Conservation (phyloP, 2,113 vertebrate species). For the Martes martes region DNA sequence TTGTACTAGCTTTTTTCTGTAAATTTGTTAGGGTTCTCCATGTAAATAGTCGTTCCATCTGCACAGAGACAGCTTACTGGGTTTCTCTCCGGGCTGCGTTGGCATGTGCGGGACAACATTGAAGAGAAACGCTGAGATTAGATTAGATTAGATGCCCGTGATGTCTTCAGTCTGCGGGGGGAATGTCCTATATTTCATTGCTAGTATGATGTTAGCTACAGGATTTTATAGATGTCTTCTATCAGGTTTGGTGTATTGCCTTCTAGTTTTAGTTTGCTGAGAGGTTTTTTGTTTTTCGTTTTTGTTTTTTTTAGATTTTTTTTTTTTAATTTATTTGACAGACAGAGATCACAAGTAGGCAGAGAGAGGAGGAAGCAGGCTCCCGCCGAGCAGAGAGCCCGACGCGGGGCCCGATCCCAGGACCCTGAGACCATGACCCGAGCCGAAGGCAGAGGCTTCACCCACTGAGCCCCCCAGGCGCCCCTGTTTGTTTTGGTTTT, state of each 20-base stretch:
- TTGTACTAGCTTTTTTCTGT: not conserved
- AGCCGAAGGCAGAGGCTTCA: too few relatives aligned
- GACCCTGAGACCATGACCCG: too few relatives aligned
- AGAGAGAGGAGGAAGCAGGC: too few relatives aligned
- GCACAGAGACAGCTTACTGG: not conserved
- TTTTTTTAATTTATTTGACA: too few relatives aligned
- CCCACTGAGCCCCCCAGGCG: too few relatives aligned
- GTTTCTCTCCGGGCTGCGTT: not conserved
- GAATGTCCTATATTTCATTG: not conserved
- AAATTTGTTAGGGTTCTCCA: not conserved
- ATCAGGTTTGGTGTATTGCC: not conserved
- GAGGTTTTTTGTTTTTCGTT: not conserved
- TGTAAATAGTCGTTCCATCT: not conserved
- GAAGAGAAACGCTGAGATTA: not conserved
- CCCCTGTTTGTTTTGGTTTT: not conserved
- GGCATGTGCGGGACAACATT: too few relatives aligned
- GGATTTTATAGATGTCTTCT: not conserved
- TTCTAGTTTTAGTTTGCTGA: not conserved
- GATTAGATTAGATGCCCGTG: not conserved
- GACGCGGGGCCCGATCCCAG: too few relatives aligned
- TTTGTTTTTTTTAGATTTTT: not conserved
- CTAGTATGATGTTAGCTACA: not conserved
- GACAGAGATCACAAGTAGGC: too few relatives aligned
- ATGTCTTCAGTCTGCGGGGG: not conserved
- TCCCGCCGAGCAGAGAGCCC: too few relatives aligned